A percentile compares a stretch with the other conserved stretches of the same genome.
Conservation (phyloP, 2,113 vertebrate species). For the Cheilinus undulatus region DNA sequence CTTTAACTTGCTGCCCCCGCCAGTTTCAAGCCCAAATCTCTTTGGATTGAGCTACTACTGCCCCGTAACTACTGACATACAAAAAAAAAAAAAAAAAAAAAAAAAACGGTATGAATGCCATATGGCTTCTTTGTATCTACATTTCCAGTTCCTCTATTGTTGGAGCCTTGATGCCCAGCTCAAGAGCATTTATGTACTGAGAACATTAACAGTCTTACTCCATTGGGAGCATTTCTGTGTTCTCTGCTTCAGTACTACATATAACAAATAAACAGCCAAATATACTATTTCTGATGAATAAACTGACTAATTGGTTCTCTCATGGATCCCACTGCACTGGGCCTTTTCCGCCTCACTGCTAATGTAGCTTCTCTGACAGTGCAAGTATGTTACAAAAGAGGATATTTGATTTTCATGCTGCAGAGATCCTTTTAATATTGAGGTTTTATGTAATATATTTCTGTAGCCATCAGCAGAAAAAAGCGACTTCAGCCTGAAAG, state of each 20-base stretch:
- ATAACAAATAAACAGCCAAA: slow-evolving; percentile 26
- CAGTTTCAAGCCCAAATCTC: too few species aligned
- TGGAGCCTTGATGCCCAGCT: background rate
- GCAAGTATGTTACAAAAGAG: background rate
- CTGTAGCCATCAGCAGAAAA: background rate
- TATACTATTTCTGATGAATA: slow-evolving; percentile 12
- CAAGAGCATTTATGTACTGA: slow-evolving; percentile 13
- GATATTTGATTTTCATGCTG: slow-evolving; percentile 1
- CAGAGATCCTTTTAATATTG: background rate
- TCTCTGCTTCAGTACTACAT: slow-evolving; percentile 28
- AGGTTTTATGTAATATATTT: too few species aligned
- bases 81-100: too few species aligned
- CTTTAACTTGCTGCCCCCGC: too few species aligned
- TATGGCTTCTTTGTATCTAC: too few species aligned
- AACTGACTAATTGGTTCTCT: slow-evolving; percentile 39
- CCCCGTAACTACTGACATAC: too few species aligned
- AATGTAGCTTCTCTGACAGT: slow-evolving; percentile 13
- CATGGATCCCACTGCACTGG: slow-evolving; percentile 7
- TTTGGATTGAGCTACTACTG: too few species aligned
- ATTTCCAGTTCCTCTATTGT: too few species aligned
- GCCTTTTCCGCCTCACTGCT: slow-evolving; percentile 32
- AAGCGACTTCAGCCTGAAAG: slow-evolving; percentile 2
- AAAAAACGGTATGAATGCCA: too few species aligned
- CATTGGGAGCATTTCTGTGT: slow-evolving; percentile 14
- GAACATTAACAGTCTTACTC: background rate